A percentile compares a stretch with the other conserved stretches of the same genome.
Evolutionary conservation across 35 echinoderm and acorn worm species (phyloP).

Genomic region (Lytechinus variegatus): DNA sequence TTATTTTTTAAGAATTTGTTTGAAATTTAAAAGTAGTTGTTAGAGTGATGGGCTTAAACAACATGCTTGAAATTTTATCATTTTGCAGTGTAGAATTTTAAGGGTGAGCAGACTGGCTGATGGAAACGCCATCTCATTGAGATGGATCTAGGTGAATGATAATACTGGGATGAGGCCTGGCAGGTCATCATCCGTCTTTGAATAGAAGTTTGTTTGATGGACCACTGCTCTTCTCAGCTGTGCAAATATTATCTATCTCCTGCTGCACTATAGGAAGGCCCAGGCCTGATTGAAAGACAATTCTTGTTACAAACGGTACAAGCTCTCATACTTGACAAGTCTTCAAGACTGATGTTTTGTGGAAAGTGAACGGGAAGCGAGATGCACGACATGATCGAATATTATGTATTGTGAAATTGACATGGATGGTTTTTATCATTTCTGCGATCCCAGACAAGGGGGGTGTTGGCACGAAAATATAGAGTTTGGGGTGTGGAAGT

Average conservation of each 20-base stretch:
- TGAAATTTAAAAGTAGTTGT: too few species aligned
- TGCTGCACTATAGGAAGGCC: neutral
- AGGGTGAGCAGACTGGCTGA: too few species aligned
- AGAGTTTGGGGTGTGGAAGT: too few species aligned
- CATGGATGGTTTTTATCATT: neutral
- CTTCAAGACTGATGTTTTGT: neutral
- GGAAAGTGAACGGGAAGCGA: neutral
- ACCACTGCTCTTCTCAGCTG: neutral
- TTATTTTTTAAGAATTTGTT: too few species aligned
- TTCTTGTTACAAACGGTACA: neutral
- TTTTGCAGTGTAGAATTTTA: too few species aligned
- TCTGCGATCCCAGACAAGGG: neutral
- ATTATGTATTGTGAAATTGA: neutral
- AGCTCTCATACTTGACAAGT: neutral
- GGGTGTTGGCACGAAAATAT: too few species aligned
- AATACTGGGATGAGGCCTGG: neutral
- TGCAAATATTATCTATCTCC: neutral
- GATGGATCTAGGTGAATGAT: neutral
- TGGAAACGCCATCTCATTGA: neutral
- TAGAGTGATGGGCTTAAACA: too few species aligned
- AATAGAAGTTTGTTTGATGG: neutral
- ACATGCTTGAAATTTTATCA: too few species aligned
- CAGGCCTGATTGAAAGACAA: neutral
- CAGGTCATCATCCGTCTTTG: neutral
- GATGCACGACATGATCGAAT: neutral